Base-by-base conservation (phyloP, 2,797 vertebrate genomes). In the Crax fasciolata region DNA sequence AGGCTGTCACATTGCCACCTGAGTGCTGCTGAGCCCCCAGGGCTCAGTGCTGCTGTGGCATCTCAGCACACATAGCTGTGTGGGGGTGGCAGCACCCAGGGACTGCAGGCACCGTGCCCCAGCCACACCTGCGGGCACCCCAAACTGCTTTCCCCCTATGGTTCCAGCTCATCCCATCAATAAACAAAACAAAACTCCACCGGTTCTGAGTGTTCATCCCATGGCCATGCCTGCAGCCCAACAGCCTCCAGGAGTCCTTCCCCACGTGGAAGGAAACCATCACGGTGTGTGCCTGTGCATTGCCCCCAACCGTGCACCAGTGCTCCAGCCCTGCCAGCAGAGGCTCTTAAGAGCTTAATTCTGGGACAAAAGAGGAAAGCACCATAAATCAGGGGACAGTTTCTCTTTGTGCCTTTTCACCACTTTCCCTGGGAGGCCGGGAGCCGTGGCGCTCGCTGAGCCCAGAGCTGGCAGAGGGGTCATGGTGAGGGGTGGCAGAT, bases 381-480 rank as follows among this genome's bases (percentile, higher is more conserved):
- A 27, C 17, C 75, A 84, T 93, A 96, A 96, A 94, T 95, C 84
- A 94, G 65, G 23, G 75, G n/a, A 48, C 78, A 82, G 59, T 95
- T 96, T 76, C 74, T 82, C 74, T 62, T 41, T 87, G 46, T 52
- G 77, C 62, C 55, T 89, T 96, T 87, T 93, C 78, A 82, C 8
- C 90, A n/a, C 81, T 75, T 52, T 76, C 63, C 77, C 73, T 0
- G 0, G 77, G 61, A 94, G 38, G 58, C n/a, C 48, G 46, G 28
- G 59, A 92, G 86, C 71, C 52, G 24, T 2, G 1, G 57, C 46
- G 65, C 54, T 20, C 23, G 17, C 43, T 0, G 10, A 49, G 72
- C 35, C 73, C 41, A 38, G 52, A 78, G 48, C n/a, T 17, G 2
- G 3, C 32, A 87, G 52, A 62, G 48, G 4, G 25, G 44, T 23